Base-by-base conservation (phyloP, 2,113 vertebrate species). In the Trichechus manatus region DNA sequence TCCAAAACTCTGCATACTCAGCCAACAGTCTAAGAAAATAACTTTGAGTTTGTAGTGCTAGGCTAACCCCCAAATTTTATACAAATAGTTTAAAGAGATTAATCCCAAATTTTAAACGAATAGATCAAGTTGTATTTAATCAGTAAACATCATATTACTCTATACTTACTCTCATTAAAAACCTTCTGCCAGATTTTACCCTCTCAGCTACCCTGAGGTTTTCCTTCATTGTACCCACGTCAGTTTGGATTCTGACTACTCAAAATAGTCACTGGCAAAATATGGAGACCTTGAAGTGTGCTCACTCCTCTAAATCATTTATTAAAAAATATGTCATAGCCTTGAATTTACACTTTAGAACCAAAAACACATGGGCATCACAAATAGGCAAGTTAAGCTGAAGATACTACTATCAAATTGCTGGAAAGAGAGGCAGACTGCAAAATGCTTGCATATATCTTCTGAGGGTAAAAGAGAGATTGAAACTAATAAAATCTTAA, bases 251-350 rank as follows among this genome's bases (percentile, higher is more conserved):
- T 39, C 50, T 87, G n/a, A 93, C 44, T 91, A 89, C 1, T 56
- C 39, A 96, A 96, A 93, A 87, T 87, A 94, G 44, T 86, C 63
- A 94, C 2, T 36, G 19, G 82, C 27, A 88, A 93, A 97, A 66
- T 82, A 0, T 87, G 61, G 80, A 89, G 33, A 93, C 22, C 77
- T 72, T n/a, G n/a, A 93, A 95, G 33, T 72, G 9, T 83, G 20
- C 29, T 83, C 83, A 89, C 29, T 85, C 79, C 72, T 83, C 78
- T 84, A 75, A 86, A 68, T 81, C 13, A 90, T 29, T 8, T 66
- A 74, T 61, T 97, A 61, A 44, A 96, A 92, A 89, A 50, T 64
- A 97, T 39, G 92, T 96, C 42, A 79, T 23, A 68, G 33, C 68
- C 27, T 44, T 95, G 59, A 95, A 92, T 61, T 66, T 72, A 91